Percentiles rank a stretch among this genome's conserved stretches.
Evolutionary conservation across 2,113 vertebrate genomes (phyloP).

Genomic region (Excalfactoria chinensis): DNA sequence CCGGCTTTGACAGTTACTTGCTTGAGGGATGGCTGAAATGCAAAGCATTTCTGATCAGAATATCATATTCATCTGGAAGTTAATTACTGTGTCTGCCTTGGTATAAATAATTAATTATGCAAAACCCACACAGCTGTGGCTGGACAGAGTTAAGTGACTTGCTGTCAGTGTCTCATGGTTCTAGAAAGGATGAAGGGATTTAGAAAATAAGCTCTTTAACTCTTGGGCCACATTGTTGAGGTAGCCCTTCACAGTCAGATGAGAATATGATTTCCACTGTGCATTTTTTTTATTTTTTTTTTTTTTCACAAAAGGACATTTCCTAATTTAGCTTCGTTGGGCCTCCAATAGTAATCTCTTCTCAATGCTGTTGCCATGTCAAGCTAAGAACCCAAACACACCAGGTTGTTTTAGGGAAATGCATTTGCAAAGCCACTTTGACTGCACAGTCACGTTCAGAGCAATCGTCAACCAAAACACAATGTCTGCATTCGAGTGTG

Average conservation of each 20-base stretch:
- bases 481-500: neutral
- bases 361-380: neutral
- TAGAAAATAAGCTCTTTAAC: constrained; percentile 87
- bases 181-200: constrained; percentile 89
- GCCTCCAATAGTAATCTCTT: neutral
- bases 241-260: constrained; percentile 64
- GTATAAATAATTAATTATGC: constrained; percentile 99
- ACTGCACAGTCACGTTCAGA: neutral
- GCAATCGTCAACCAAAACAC: neutral
- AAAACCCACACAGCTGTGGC: constrained; percentile 97
- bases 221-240: constrained; percentile 71
- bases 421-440: constrained; percentile 18
- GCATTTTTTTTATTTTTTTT: neutral
- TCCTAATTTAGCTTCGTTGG: neutral
- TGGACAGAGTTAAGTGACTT: constrained; percentile 94
- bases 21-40: constrained; percentile 94
- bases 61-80: constrained; percentile 99
- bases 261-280: neutral
- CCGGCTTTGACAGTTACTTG: constrained; percentile 95
- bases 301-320: neutral
- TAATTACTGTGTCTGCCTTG: constrained; percentile 97
- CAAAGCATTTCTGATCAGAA: constrained; percentile 96
- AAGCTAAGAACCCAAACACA: neutral
- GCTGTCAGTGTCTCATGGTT: constrained; percentile 89
- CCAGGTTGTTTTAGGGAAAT: neutral